phyloP scores from a whole-genome alignment of 2,888 invertebrate species.

The Molanna angustata region DNA sequence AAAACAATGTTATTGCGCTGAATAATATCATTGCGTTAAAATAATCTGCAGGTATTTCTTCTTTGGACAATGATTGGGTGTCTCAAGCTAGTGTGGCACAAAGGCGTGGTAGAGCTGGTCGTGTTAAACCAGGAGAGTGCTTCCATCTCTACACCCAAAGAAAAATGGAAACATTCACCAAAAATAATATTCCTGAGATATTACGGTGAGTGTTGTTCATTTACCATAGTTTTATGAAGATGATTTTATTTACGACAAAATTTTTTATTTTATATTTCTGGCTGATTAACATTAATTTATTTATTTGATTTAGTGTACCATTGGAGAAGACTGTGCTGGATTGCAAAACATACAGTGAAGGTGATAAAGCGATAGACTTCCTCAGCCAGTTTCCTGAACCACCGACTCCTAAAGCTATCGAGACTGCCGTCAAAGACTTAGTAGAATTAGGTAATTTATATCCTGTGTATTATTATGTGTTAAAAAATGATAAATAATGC shows the following conservation, averaged over 20 bases:
- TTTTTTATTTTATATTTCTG: neutral
- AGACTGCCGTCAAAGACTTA: conserved; percentile 59
- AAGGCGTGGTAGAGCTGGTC: conserved; percentile 66
- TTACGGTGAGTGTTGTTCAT: conserved; percentile 49
- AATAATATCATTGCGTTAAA: too few relatives aligned
- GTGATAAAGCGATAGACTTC: conserved; percentile 57
- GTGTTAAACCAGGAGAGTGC: conserved; percentile 59
- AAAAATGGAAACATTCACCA: conserved; percentile 48
- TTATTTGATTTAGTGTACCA: conserved; percentile 47
- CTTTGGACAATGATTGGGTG: conserved; percentile 59
- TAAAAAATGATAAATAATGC: too few relatives aligned
- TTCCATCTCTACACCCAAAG: conserved; percentile 52
- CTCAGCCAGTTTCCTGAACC: conserved; percentile 61
- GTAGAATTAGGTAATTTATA: conserved; percentile 49
- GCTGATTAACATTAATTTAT: too few relatives aligned
- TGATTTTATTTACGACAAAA: neutral
- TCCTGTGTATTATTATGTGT: too few relatives aligned
- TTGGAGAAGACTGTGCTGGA: conserved; percentile 59
- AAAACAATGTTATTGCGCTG: too few relatives aligned
- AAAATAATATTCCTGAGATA: conserved; percentile 62
- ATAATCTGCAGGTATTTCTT: conserved; percentile 43
- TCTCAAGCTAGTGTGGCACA: conserved; percentile 62
- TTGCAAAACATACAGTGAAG: conserved; percentile 59
- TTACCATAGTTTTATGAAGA: neutral
- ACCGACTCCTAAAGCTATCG: conserved; percentile 52